These are phyloP conservation scores for Hycleus cichorii DNA, from an alignment of 1,140 invertebrate genomes.

Conservation along the genomic window DNA sequence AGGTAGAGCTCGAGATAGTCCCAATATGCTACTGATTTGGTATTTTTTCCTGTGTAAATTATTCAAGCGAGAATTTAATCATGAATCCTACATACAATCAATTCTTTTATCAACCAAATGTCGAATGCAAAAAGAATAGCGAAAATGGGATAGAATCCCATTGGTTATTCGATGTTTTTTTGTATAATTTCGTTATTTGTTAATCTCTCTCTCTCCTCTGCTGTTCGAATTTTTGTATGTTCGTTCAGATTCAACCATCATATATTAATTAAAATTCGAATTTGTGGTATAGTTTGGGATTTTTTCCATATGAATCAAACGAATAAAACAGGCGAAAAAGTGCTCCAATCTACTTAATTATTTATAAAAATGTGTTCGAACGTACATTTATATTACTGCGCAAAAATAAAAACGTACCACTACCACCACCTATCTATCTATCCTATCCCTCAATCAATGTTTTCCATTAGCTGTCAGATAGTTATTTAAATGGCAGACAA, in stretches of 20 bases:
- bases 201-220: no score
- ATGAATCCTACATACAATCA: no score
- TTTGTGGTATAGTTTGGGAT: slow-evolving; percentile 12
- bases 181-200: no score
- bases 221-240: background rate
- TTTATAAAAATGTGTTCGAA: slow-evolving; percentile 14
- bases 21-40: no score
- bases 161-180: no score
- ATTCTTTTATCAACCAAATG: no score
- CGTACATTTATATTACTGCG: slow-evolving; percentile 10
- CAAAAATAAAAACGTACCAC: slow-evolving; percentile 10
- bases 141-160: no score
- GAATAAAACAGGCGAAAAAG: slow-evolving; percentile 14
- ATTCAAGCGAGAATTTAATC: no score
- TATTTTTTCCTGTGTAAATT: no score
- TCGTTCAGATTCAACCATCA: slow-evolving; percentile 4
- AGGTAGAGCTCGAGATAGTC: no score
- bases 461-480: slow-evolving; percentile 19
- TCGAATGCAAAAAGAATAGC: no score
- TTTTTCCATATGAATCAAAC: background rate
- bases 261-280: slow-evolving; percentile 20
- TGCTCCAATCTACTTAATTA: slow-evolving; percentile 16
- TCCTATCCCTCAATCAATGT: slow-evolving; percentile 16
- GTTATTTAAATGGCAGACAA: slow-evolving; percentile 9
- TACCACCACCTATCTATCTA: no score